These are phyloP conservation scores for Halictus rubicundus DNA, from an alignment of 1,140 invertebrate species.

Conservation along the genomic window DNA sequence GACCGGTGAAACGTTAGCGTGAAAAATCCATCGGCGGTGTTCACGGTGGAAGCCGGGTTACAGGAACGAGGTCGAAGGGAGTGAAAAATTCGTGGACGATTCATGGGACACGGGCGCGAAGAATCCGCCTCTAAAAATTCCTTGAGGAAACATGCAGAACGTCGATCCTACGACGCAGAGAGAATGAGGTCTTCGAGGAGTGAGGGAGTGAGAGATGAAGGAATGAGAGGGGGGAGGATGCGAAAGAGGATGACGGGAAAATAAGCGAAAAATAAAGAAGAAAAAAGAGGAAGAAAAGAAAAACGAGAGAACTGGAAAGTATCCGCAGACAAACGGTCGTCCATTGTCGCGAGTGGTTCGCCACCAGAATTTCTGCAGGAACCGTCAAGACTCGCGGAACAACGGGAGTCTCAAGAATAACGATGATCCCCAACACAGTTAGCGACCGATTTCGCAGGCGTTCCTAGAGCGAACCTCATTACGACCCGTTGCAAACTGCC, in stretches of 20 bases:
- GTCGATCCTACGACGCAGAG: neutral
- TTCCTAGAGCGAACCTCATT: conserved; percentile 31
- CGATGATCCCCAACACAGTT: conserved; percentile 33
- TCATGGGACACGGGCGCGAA: conserved; percentile 10
- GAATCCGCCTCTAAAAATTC: conserved; percentile 22
- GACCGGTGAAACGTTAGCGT: neutral
- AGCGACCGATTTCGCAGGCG: conserved; percentile 27
- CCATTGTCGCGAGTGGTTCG: conserved; percentile 28
- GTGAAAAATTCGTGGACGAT: conserved; percentile 19
- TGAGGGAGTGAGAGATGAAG: too few species aligned
- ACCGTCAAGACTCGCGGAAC: neutral
- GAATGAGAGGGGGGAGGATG: too few species aligned
- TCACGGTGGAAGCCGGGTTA: neutral
- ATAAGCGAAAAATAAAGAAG: conserved; percentile 11
- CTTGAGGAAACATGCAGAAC: conserved; percentile 10
- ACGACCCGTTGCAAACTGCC: neutral
- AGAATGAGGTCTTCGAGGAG: neutral
- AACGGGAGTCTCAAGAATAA: conserved; percentile 21
- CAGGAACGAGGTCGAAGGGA: neutral
- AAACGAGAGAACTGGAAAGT: neutral
- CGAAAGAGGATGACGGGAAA: neutral
- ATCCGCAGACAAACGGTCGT: conserved; percentile 19
- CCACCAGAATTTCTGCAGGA: conserved; percentile 22
- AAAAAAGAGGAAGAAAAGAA: neutral
- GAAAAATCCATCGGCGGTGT: conserved; percentile 2